Conservation (phyloP, 2,797 vertebrate species). For the Tenualosa thibaudeaui region DNA sequence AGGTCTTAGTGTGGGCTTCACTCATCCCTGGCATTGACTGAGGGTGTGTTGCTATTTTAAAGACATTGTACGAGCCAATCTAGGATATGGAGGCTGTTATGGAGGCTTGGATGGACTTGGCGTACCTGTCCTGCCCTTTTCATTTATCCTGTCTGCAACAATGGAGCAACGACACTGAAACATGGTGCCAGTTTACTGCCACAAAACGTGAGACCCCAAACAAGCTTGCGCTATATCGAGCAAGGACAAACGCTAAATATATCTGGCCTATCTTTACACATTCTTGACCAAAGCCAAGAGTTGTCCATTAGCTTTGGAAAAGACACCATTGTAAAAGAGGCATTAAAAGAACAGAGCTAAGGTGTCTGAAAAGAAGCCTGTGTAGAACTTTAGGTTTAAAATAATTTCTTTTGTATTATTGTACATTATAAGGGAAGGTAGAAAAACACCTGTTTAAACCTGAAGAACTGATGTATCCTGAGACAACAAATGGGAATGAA, state of each 20-base stretch:
- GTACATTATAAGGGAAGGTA: no score
- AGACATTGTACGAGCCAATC: neutral
- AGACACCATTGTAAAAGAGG: neutral
- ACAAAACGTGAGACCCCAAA: slow-evolving; percentile 40
- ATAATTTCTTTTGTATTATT: no score
- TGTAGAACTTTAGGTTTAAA: neutral
- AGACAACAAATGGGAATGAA: no score
- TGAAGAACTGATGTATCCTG: no score
- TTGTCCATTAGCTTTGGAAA: neutral
- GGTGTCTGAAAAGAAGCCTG: neutral
- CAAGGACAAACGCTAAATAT: slow-evolving; percentile 68
- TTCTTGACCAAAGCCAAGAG: slow-evolving; percentile 25
- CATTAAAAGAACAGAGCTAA: neutral
- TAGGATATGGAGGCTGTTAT: neutral
- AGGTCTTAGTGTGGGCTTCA: no score
- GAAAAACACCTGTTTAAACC: no score
- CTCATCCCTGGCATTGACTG: neutral
- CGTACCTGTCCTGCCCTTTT: slow-evolving; percentile 27
- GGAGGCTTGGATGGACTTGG: neutral
- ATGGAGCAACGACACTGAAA: slow-evolving; percentile 27
- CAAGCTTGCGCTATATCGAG: slow-evolving; percentile 51
- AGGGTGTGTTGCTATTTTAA: neutral
- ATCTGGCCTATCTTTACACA: slow-evolving; percentile 66
- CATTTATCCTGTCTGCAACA: neutral
- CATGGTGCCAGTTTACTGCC: slow-evolving; percentile 38